Base-by-base conservation (phyloP, 2,888 invertebrate species). In the Piscicola geometra region DNA sequence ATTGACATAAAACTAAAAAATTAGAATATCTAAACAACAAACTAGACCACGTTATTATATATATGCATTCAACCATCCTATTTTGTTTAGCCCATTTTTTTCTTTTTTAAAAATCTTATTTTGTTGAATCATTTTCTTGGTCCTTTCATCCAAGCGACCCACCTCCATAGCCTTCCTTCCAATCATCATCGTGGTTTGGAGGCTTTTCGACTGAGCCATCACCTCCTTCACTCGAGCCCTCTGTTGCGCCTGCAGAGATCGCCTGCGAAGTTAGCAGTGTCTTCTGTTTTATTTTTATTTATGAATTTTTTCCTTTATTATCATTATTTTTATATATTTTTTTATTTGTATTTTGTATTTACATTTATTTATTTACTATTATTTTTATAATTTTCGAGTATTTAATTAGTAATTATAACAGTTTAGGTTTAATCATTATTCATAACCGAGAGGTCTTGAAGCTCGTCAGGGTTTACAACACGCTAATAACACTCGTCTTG, bases 91-190 rank as follows among this genome's bases (percentile, higher is more conserved):
- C n/a, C n/a, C n/a, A n/a, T n/a, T n/a, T n/a, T n/a, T 15, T 25
- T 56, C 9, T 56, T 56, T 41, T 41, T 41, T 41, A 9, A 41
- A 41, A 41, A 41, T 15, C 9, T 15, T 41, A 9, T 41, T 15
- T 41, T 9, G 41, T 41, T 41, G 64, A 25, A 21, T 64, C 3
- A 3, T 30, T 28, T 64, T 64, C 3, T 64, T 30, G 3, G 3
- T 3, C 12, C 3, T 64, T 25, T 64, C 3, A 64, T 64, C 21
- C 30, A 64, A 64, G 12, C 12, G 64, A 41, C 41, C 41, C 41
- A 83, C 84, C 82, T 83, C 82, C 32, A 85, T 77, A 2, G 84
- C 84, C 74, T 82, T 82, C 56, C 81, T 81, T 12, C 84, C 85
- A 28, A 84, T 79, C 5, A 84, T 82, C 76, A 84, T 80, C 1